Percentiles rank a stretch among this genome's conserved stretches.
phyloP scores from a whole-genome alignment of 2,797 vertebrate species.

The Benthosema pterotum region DNA sequence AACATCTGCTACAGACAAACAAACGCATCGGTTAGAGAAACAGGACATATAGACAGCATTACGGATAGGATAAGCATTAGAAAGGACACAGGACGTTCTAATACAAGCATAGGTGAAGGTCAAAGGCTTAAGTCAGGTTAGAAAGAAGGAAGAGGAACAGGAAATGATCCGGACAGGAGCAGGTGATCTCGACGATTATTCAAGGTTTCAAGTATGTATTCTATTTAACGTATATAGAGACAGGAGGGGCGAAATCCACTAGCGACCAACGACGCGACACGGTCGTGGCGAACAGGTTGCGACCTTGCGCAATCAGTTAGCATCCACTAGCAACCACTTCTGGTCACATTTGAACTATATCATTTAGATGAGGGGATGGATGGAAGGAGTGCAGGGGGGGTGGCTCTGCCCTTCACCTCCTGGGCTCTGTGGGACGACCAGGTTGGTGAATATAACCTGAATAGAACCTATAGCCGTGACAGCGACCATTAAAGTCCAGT shows the following conservation, averaged over 20 bases:
- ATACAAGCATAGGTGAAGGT: conserved; percentile 57
- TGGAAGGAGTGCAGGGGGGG: too few relatives aligned
- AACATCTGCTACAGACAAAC: conserved; percentile 53
- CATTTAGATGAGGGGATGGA: too few relatives aligned
- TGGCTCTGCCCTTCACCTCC: too few relatives aligned
- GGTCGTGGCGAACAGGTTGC: too few relatives aligned
- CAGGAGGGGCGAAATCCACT: not conserved
- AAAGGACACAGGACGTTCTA: conserved; percentile 37
- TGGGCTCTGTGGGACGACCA: too few relatives aligned
- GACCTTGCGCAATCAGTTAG: too few relatives aligned
- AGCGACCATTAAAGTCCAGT: too few relatives aligned
- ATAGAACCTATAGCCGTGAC: too few relatives aligned
- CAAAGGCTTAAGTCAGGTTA: conserved; percentile 58
- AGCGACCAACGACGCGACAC: too few relatives aligned
- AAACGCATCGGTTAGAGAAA: conserved; percentile 56
- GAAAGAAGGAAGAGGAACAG: conserved; percentile 57
- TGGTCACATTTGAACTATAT: too few relatives aligned
- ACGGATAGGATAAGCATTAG: conserved; percentile 48
- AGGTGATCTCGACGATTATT: not conserved
- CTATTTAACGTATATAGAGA: conserved; percentile 29
- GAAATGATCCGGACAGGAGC: conserved; percentile 27
- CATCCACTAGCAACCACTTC: too few relatives aligned
- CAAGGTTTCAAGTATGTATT: conserved; percentile 8
- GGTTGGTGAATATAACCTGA: too few relatives aligned
- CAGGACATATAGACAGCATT: conserved; percentile 31